phyloP scores from a whole-genome alignment of 2,113 vertebrate species.

The Rhadina sibilatrix region DNA sequence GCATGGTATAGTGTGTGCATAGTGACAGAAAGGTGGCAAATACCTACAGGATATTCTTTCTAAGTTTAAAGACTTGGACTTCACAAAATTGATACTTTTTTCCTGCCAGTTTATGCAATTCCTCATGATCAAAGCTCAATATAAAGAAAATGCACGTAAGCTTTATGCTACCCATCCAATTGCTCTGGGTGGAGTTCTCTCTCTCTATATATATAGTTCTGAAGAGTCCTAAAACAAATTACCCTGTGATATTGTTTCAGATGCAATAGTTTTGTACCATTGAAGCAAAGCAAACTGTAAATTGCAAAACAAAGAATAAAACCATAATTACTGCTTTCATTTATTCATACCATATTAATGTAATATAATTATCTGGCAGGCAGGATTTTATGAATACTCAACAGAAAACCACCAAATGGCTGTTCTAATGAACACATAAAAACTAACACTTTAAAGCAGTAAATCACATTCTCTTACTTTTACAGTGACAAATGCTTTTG shows the following conservation, averaged over 20 bases:
- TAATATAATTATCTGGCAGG: slow-evolving; percentile 71
- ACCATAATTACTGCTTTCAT: slow-evolving; percentile 72
- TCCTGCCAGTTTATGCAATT: background rate
- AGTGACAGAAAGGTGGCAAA: background rate
- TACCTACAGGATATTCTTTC: background rate
- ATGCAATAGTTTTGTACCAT: slow-evolving; percentile 55
- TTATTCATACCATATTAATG: slow-evolving; percentile 75
- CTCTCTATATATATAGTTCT: background rate
- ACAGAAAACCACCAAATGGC: slow-evolving; percentile 26
- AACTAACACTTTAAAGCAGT: background rate
- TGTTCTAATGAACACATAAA: slow-evolving; percentile 48
- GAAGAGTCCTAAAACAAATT: slow-evolving; percentile 46
- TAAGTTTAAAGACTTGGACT: background rate
- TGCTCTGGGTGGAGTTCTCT: background rate
- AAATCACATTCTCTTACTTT: slow-evolving; percentile 28
- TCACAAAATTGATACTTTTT: background rate
- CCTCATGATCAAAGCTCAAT: background rate
- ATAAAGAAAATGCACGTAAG: background rate
- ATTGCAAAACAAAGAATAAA: slow-evolving; percentile 70
- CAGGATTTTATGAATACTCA: slow-evolving; percentile 71
- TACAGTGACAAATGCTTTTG: slow-evolving; percentile 8
- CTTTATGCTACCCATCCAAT: background rate
- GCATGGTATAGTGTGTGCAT: too few species aligned
- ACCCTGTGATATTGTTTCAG: slow-evolving; percentile 30
- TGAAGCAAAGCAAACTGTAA: slow-evolving; percentile 69